Evolutionary conservation across 2,113 vertebrate genomes (phyloP).

Genomic region (Orcinus orca): DNA sequence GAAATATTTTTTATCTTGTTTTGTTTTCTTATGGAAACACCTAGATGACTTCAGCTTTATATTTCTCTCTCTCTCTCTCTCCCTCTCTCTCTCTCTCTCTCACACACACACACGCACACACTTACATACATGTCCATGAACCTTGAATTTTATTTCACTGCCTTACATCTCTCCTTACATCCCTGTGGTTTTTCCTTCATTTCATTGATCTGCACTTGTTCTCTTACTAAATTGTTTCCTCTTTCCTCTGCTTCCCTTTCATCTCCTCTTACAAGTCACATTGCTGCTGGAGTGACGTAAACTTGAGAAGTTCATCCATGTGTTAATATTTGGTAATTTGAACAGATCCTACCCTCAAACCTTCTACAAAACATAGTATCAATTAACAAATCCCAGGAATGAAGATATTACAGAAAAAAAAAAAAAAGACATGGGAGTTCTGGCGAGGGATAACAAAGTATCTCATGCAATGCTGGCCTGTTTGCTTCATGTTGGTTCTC

Average conservation of each 20-base stretch:
- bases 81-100: no score
- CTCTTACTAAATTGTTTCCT: background rate
- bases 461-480: background rate
- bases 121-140: background rate
- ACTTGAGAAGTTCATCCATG: conserved; percentile 17
- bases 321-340: conserved; percentile 49
- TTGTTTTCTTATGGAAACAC: conserved; percentile 34
- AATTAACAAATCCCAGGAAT: conserved; percentile 35
- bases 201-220: conserved; percentile 1
- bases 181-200: background rate
- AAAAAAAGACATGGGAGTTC: background rate
- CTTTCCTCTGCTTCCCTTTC: background rate
- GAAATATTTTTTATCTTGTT: background rate
- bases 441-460: background rate
- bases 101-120: background rate
- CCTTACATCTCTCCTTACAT: background rate
- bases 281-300: conserved; percentile 26
- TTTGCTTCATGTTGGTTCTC: background rate
- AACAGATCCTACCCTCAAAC: background rate
- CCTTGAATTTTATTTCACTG: background rate
- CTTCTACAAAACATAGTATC: conserved; percentile 1
- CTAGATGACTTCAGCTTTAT: conserved; percentile 25
- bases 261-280: conserved; percentile 24
- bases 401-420: background rate
- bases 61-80: background rate